Evolutionary conservation across 2,797 vertebrate genomes (phyloP).

Genomic region (Falco rusticolus): DNA sequence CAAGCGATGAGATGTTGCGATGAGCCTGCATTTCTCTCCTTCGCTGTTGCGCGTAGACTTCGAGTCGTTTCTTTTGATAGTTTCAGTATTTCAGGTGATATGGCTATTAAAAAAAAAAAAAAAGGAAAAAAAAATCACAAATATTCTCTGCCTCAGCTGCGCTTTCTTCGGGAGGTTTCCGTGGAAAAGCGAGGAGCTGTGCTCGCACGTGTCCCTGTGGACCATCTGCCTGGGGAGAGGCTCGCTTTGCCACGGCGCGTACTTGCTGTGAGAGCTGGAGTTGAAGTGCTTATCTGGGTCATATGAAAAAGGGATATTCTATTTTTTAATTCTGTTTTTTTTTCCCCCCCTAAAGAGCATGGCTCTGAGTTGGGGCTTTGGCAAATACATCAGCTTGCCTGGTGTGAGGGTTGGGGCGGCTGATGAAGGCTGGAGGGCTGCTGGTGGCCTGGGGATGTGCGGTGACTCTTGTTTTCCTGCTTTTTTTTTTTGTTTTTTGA

Average conservation of each 20-base stretch:
- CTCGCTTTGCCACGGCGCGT: neutral
- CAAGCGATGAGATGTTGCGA: neutral
- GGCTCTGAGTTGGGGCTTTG: neutral
- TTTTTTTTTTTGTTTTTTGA: neutral
- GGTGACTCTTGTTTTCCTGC: neutral
- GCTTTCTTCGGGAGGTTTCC: neutral
- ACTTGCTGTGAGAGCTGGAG: neutral
- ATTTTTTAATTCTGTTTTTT: neutral
- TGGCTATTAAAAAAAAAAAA: neutral
- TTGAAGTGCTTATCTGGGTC: neutral
- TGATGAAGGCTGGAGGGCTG: neutral
- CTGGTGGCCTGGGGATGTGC: neutral
- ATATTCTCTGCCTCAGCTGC: accelerated
- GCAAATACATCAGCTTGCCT: accelerated
- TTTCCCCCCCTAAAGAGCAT: neutral
- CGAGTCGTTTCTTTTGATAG: accelerated
- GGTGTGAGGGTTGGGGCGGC: neutral
- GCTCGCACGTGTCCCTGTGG: accelerated
- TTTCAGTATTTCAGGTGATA: neutral
- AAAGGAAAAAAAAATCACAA: no score
- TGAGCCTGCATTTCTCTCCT: neutral
- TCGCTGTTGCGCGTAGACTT: accelerated
- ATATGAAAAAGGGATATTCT: neutral
- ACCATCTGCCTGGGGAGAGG: neutral
- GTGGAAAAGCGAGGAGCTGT: neutral